Base-by-base conservation (phyloP, 2,113 vertebrate genomes). In the Cyprinodon tularosa region DNA sequence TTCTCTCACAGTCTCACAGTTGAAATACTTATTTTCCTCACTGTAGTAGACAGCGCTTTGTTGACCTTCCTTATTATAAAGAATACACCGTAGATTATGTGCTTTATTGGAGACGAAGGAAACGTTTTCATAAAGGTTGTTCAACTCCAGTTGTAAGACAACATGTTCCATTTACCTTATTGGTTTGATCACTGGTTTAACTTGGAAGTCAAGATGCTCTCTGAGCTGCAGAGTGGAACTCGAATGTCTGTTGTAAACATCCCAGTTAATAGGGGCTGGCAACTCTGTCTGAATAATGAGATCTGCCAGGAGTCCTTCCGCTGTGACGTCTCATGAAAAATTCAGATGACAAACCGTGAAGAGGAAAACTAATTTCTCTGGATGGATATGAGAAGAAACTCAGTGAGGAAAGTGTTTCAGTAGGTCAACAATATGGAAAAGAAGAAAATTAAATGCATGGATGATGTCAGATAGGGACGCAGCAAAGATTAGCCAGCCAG, bases 371-470 rank as follows among this genome's bases (percentile, higher is more conserved):
- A 0, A 74, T 71, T 76, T 78, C 15, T 20, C 36, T 50, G 53
- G n/a, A 70, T 71, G 62, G 29, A 69, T 29, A 71, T 12, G n/a
- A 12, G 48, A 5, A 44, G 36, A 48, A 4, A 45, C 68, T 62
- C 13, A 40, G 12, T 45, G 42, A 53, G 69, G 64, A 62, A 68
- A 60, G 73, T 76, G 70, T 61, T 64, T 83, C 62, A 76, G 5
- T 0, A 3, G 68, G 69, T 70, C 60, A 63, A 61, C 80, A 73
- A 80, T 42, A 62, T 44, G 62, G 72, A 73, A 65, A 71, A 80
- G 76, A 76, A 12, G 50, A 71, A 60, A 66, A 29, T 53, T 48
- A 40, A 78, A 67, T 9, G 40, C 76, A 29, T 9, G 53, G 73
- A 65, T 72, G 71, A 68, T 74, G 68, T 47, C 71, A 68, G 64